Conservation (phyloP, 35 echinoderm and acorn worm species). For the Apostichopus californicus region DNA sequence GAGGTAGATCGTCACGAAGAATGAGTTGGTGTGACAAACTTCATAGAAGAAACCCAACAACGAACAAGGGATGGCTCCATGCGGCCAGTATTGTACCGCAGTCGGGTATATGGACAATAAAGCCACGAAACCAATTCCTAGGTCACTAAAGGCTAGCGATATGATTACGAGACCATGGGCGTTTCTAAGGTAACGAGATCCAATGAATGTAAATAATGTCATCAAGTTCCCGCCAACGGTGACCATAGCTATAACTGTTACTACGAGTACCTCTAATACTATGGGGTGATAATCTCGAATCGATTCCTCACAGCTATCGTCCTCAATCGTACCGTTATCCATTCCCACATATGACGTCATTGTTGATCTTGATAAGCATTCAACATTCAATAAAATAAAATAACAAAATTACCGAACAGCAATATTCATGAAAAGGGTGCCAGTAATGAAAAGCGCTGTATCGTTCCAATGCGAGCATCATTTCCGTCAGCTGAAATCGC, state of each 20-base stretch:
- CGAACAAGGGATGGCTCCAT: conserved; percentile 2
- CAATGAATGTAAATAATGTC: conserved; percentile 18
- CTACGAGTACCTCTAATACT: conserved; percentile 9
- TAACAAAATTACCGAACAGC: too few species aligned
- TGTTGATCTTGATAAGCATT: neutral
- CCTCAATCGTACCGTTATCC: neutral
- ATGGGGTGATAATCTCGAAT: neutral
- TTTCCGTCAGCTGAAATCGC: too few species aligned
- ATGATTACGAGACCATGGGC: conserved; percentile 52
- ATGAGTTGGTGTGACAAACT: conserved; percentile 43
- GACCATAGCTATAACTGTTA: neutral
- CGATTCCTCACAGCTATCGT: neutral
- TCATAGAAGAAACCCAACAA: conserved; percentile 36
- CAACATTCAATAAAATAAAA: neutral
- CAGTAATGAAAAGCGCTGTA: too few species aligned
- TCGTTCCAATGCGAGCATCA: too few species aligned
- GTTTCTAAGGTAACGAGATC: conserved; percentile 58
- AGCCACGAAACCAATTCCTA: conserved; percentile 32
- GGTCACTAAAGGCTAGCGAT: conserved; percentile 46
- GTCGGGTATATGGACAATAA: conserved; percentile 56
- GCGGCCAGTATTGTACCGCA: conserved; percentile 30
- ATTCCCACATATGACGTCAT: neutral
- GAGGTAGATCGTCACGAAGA: conserved; percentile 30
- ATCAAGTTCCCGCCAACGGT: conserved; percentile 20
- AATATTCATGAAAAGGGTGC: too few species aligned